phyloP scores from a whole-genome alignment of 2,888 invertebrate species.

The Tethea ocularis region DNA sequence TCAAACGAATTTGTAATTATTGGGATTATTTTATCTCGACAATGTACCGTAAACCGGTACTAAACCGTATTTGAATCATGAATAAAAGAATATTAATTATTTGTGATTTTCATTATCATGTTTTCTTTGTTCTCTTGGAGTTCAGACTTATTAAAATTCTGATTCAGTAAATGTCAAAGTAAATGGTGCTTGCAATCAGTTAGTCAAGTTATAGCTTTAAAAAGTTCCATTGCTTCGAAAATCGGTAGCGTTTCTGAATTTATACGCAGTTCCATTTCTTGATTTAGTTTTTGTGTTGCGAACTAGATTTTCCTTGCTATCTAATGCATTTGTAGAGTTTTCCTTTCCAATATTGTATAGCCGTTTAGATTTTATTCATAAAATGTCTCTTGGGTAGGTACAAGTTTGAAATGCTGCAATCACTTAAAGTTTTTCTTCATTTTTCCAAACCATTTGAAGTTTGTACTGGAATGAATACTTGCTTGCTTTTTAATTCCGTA shows the following conservation, averaged over 20 bases:
- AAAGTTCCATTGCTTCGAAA: conserved; percentile 4
- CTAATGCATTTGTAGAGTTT: neutral
- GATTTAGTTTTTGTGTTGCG: conserved; percentile 6
- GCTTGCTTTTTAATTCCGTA: neutral
- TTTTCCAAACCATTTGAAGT: neutral
- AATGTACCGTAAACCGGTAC: too few relatives aligned
- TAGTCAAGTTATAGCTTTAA: neutral
- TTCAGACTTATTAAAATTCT: too few relatives aligned
- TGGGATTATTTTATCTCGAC: too few relatives aligned
- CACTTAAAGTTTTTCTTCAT: neutral
- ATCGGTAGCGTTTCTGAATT: conserved; percentile 4
- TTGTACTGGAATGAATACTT: neutral
- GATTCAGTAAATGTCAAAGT: neutral
- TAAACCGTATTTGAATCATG: too few relatives aligned
- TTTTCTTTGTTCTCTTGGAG: too few relatives aligned
- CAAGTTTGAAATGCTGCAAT: neutral
- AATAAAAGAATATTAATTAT: too few relatives aligned
- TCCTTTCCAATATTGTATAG: neutral
- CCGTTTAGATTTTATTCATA: neutral
- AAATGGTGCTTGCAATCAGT: neutral
- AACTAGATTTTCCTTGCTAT: neutral
- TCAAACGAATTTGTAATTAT: too few relatives aligned
- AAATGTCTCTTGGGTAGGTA: neutral
- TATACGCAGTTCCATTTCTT: neutral
- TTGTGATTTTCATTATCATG: too few relatives aligned